Conservation (phyloP, 2,888 invertebrate species). For the Saturnia japonica region DNA sequence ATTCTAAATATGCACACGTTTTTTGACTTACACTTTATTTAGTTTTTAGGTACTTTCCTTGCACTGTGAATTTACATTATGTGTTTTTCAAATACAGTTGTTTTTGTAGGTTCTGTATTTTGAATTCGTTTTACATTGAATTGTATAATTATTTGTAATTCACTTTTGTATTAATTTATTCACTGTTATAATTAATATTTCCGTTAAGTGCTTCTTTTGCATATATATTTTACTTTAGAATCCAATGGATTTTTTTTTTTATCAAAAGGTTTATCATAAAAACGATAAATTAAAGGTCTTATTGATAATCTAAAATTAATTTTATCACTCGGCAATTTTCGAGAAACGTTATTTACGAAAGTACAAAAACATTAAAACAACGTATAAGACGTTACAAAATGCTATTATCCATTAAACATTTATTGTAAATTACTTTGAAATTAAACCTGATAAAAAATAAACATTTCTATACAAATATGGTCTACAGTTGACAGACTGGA, state of each 20-base stretch:
- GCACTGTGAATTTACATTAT: not conserved
- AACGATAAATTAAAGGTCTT: not conserved
- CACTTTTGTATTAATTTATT: not conserved
- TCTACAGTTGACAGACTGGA: not conserved
- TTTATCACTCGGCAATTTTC: not conserved
- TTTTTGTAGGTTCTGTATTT: not conserved
- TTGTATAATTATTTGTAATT: not conserved
- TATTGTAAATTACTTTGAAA: not conserved
- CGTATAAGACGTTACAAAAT: not conserved
- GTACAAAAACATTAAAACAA: not conserved
- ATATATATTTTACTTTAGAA: constrained; percentile 2
- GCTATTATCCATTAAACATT: not conserved
- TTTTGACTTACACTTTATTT: constrained; percentile 2
- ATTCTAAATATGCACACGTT: not conserved
- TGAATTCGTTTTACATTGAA: not conserved
- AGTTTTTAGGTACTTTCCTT: not conserved
- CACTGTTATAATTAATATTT: constrained; percentile 7
- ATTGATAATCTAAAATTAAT: not conserved
- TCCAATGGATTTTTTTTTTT: not conserved
- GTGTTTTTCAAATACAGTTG: not conserved
- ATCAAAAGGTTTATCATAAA: not conserved
- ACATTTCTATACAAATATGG: not conserved
- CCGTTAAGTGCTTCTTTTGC: not conserved
- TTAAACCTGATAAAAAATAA: not conserved
- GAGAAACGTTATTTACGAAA: not conserved